Conservation (phyloP, 2,888 invertebrate genomes). For the Coleophora flavipennella region DNA sequence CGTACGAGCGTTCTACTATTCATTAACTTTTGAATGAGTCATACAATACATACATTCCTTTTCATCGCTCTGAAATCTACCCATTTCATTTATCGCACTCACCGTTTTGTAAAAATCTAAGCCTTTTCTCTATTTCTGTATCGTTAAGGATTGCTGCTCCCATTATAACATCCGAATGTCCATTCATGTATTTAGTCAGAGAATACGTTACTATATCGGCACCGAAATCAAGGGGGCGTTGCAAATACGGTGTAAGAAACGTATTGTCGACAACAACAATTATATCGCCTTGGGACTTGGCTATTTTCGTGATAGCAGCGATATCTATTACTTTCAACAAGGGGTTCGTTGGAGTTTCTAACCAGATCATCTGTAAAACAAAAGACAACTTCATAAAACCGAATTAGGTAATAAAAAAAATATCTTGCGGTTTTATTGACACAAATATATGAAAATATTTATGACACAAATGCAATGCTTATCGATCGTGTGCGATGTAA, state of each 20-base stretch:
- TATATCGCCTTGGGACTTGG: conserved; percentile 71
- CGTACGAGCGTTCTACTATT: too few species aligned
- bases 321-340: conserved; percentile 92
- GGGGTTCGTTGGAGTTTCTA: conserved; percentile 98
- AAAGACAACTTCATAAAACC: too few species aligned
- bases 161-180: conserved; percentile 97
- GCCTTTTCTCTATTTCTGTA: conserved; percentile 76
- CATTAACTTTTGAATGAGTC: too few species aligned
- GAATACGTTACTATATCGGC: conserved; percentile 94
- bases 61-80: too few species aligned
- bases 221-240: conserved; percentile 90
- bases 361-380: conserved; percentile 87
- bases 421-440: too few species aligned
- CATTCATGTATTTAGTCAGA: conserved; percentile 97
- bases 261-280: conserved; percentile 93
- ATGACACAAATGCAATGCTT: too few species aligned
- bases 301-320: conserved; percentile 73
- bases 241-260: conserved; percentile 89
- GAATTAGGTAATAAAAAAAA: too few species aligned
- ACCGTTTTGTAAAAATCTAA: conserved; percentile 91
- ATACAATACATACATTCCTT: too few species aligned
- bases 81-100: too few species aligned
- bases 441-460: too few species aligned
- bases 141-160: conserved; percentile 86
- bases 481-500: too few species aligned